Evolutionary conservation across 64 coral and sea anemone species (phyloP), one percentile per base, ranked within the genome.

Genomic region (Montipora cactus): DNA sequence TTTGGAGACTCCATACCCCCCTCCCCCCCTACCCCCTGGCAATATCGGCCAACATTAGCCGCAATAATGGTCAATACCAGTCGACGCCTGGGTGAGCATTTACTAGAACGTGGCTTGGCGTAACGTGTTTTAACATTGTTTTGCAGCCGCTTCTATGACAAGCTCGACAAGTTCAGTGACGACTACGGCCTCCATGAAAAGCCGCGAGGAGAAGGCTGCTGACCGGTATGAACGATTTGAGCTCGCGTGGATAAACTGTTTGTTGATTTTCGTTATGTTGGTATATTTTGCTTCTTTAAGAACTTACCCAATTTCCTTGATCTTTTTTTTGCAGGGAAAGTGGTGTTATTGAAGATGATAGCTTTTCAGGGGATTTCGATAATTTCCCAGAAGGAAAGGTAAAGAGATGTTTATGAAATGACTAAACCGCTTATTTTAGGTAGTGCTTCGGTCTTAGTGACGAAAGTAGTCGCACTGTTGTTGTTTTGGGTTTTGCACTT

Each of bases 341-440:
- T 78, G 98, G 98, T 21, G 98, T 99, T 44, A 94, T 99, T 18
- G 98, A 99, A 75, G 98, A 99, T 81, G 98, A 99, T 77, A 94
- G 81, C 44, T 88, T 99, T 49, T 96, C 95, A 49, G 89, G 93
- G 13, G 98, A 99, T 44, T 99, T 94, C 47, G 98, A 99, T 52
- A 91, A 92, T 19, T 84, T 93, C 0, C 92, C 94, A 45, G 89
- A 86, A 85, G 98, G 95, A 80, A 99, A 99, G 98, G 98, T 99
- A 72, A 85, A 12, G 61, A 5, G 5, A 7, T 5, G 52, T 55
- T 15, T 16, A 64, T 15, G 3, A 64, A 1, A 14, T 64, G 14
- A 14, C 14, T 64, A 12, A 57, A 57, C 7, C 53, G 53, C 53
- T 57, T 57, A 11, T 57, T 57, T 57, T 6, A 91, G 4, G 10